Evolutionary conservation across 2,888 invertebrate genomes (phyloP).

Genomic region (Spodoptera littoralis): DNA sequence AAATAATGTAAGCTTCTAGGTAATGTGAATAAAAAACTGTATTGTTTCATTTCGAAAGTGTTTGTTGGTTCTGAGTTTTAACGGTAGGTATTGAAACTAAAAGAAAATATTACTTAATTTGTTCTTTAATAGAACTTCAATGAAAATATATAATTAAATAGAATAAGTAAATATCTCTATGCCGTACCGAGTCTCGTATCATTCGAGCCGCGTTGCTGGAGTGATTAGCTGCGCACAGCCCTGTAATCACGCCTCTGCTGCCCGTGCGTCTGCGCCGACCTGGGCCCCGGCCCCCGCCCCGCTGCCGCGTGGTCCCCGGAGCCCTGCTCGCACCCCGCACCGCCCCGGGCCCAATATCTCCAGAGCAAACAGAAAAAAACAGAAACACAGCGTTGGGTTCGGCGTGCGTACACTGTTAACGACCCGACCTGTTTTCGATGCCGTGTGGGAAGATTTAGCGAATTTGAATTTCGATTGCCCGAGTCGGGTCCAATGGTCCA

Average conservation of each 20-base stretch:
- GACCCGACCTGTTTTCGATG: slow-evolving; percentile 84
- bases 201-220: slow-evolving; percentile 75
- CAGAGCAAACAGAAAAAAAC: slow-evolving; percentile 82
- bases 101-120: neutral
- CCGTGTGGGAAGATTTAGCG: slow-evolving; percentile 88
- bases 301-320: slow-evolving; percentile 39
- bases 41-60: too few species aligned
- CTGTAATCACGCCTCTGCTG: slow-evolving; percentile 87
- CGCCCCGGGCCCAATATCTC: slow-evolving; percentile 80
- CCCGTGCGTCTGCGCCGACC: slow-evolving; percentile 85
- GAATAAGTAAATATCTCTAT: slow-evolving; percentile 50
- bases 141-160: neutral
- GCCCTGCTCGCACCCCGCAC: slow-evolving; percentile 58
- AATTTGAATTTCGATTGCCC: slow-evolving; percentile 88
- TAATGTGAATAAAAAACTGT: too few species aligned
- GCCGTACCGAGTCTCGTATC: slow-evolving; percentile 60
- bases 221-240: slow-evolving; percentile 84
- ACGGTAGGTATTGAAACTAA: too few species aligned
- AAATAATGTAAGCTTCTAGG: too few species aligned
- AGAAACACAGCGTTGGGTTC: slow-evolving; percentile 68
- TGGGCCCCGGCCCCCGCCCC: slow-evolving; percentile 60
- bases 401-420: slow-evolving; percentile 82
- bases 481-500: slow-evolving; percentile 78
- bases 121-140: neutral
- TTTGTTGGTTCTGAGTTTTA: too few species aligned